These are phyloP conservation scores for Anisognathus igniventris DNA, from an alignment of 2,797 vertebrate genomes.

Conservation along the genomic window DNA sequence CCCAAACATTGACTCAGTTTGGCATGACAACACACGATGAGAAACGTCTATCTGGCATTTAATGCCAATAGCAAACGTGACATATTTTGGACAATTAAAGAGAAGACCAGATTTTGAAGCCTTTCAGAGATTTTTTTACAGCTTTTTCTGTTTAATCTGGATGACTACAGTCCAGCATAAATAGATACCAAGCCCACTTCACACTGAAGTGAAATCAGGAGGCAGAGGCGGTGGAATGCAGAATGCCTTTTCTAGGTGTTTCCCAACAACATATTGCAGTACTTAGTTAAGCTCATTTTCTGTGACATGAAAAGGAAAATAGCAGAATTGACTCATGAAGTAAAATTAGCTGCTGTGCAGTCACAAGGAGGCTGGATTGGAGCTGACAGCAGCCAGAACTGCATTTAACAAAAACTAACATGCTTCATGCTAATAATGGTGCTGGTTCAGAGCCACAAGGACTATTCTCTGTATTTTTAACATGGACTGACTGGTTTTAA, in stretches of 20 bases:
- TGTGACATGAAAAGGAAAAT: slow-evolving; percentile 34
- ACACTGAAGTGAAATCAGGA: background rate
- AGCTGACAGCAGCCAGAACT: background rate
- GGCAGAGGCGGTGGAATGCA: background rate
- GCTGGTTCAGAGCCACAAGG: background rate
- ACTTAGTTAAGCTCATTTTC: slow-evolving; percentile 7
- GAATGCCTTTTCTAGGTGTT: slow-evolving; percentile 2
- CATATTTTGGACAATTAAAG: background rate
- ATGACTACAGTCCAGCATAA: background rate
- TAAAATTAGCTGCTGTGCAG: slow-evolving; percentile 41
- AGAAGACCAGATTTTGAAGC: background rate
- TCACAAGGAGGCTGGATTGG: slow-evolving; percentile 23
- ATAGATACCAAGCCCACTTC: background rate
- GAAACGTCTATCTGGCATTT: background rate
- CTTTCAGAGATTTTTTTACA: background rate
- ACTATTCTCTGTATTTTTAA: background rate
- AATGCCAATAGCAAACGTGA: background rate
- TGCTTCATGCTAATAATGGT: background rate
- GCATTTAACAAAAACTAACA: background rate
- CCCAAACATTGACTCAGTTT: background rate
- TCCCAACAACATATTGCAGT: background rate
- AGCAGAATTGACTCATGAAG: slow-evolving; percentile 52
- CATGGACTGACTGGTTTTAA: background rate
- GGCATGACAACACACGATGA: background rate
- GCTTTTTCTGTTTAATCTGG: background rate